Evolutionary conservation across 2,797 vertebrate species (phyloP).

Genomic region (Tokudaia tokunoshimensis): DNA sequence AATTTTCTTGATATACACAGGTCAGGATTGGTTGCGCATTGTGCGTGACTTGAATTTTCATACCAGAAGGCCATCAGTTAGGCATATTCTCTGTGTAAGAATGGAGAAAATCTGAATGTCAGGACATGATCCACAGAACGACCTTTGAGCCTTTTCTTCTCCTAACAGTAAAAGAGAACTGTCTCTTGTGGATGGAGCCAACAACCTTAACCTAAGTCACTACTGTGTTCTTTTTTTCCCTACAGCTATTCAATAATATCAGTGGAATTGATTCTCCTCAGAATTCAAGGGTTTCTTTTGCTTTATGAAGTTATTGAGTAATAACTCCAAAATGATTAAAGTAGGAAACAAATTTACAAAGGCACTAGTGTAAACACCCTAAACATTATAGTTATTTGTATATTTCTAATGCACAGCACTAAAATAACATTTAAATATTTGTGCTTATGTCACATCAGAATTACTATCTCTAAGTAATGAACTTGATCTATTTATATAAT

Average conservation of each 20-base stretch:
- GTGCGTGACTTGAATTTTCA: background rate
- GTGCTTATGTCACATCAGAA: background rate
- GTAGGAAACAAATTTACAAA: slow-evolving; percentile 1
- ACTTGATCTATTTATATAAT: background rate
- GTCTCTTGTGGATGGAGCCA: background rate
- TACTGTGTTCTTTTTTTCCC: background rate
- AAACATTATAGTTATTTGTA: background rate
- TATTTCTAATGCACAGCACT: background rate
- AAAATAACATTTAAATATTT: slow-evolving; percentile 45
- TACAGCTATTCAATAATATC: background rate
- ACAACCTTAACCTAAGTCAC: background rate
- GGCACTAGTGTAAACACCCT: background rate
- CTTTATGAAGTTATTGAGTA: background rate
- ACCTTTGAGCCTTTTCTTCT: background rate
- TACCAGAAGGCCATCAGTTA: background rate
- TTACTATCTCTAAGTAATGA: background rate
- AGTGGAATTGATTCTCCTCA: background rate
- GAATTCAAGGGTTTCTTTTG: background rate
- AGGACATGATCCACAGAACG: background rate
- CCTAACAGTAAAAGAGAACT: background rate
- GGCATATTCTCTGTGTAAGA: background rate
- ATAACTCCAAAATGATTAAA: background rate
- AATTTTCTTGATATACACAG: slow-evolving; percentile 22
- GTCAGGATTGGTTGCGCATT: background rate
- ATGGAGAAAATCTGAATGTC: background rate